phyloP scores from a whole-genome alignment of 2,797 vertebrate genomes.

The Corythornis leucogaster region DNA sequence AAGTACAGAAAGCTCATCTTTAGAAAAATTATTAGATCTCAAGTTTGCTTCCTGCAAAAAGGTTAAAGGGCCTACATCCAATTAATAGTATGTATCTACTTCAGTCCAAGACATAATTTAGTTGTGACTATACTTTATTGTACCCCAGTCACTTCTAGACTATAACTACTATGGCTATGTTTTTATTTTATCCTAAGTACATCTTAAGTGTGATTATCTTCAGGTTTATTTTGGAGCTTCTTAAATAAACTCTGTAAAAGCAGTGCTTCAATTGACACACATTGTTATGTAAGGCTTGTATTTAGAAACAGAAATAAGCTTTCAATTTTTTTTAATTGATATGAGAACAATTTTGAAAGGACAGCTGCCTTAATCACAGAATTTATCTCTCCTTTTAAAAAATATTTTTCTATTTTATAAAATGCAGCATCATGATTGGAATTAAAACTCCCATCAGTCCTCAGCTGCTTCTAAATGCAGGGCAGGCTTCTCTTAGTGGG shows the following conservation, averaged over 20 bases:
- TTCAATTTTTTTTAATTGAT: background rate
- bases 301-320: background rate
- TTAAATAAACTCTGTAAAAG: constrained; percentile 5
- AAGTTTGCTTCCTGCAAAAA: constrained; percentile 77
- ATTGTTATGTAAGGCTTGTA: background rate
- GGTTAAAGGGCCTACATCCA: constrained; percentile 78
- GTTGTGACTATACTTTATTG: constrained; percentile 64
- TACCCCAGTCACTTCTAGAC: constrained; percentile 25
- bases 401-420: background rate
- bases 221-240: background rate
- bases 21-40: constrained; percentile 76
- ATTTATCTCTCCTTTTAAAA: background rate
- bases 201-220: background rate
- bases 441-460: background rate
- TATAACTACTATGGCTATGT: background rate
- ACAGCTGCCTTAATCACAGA: background rate
- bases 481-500: background rate
- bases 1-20: constrained; percentile 73
- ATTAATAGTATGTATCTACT: constrained; percentile 71
- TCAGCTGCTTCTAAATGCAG: background rate
- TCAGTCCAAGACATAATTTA: constrained; percentile 70
- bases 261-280: background rate
- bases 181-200: constrained; percentile 5
- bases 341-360: background rate
- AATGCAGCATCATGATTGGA: background rate